A percentile compares a stretch with the other conserved stretches of the same genome.
Conservation (phyloP, 1,140 invertebrate genomes). For the Drosophila asahinai region DNA sequence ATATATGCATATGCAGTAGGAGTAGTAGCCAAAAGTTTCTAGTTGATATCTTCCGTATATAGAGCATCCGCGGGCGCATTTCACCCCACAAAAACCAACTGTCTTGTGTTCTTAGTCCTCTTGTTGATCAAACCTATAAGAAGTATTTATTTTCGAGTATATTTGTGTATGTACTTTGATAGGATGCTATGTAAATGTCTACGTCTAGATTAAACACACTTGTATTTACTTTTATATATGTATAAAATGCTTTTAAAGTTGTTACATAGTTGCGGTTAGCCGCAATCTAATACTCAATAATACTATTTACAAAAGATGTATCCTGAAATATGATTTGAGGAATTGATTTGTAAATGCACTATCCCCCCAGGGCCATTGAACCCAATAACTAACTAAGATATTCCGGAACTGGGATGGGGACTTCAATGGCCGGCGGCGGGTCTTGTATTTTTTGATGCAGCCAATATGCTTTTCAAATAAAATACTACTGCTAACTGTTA, state of each 20-base stretch:
- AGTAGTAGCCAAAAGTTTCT: slow-evolving; percentile 70
- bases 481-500: slow-evolving; percentile 71
- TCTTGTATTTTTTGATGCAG: slow-evolving; percentile 38
- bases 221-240: slow-evolving; percentile 38
- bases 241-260: slow-evolving; percentile 52
- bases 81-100: slow-evolving; percentile 5
- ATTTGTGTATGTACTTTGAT: slow-evolving; percentile 24
- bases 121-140: slow-evolving; percentile 47
- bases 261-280: slow-evolving; percentile 52
- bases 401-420: not conserved
- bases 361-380: slow-evolving; percentile 23
- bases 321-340: slow-evolving; percentile 79
- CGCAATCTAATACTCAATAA: slow-evolving; percentile 49
- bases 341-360: slow-evolving; percentile 72
- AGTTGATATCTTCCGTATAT: slow-evolving; percentile 60
- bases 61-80: slow-evolving; percentile 33
- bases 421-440: slow-evolving; percentile 4
- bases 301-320: slow-evolving; percentile 72
- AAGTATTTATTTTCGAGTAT: slow-evolving; percentile 72
- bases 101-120: slow-evolving; percentile 58
- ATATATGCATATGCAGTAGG: slow-evolving; percentile 46
- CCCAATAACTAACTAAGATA: slow-evolving; percentile 20
- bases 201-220: slow-evolving; percentile 34
- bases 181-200: slow-evolving; percentile 50
- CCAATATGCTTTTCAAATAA: slow-evolving; percentile 51